A percentile compares a stretch with the other conserved stretches of the same genome.
Conservation (phyloP, 1,140 invertebrate genomes). For the Stegodyphus mimosarum region DNA sequence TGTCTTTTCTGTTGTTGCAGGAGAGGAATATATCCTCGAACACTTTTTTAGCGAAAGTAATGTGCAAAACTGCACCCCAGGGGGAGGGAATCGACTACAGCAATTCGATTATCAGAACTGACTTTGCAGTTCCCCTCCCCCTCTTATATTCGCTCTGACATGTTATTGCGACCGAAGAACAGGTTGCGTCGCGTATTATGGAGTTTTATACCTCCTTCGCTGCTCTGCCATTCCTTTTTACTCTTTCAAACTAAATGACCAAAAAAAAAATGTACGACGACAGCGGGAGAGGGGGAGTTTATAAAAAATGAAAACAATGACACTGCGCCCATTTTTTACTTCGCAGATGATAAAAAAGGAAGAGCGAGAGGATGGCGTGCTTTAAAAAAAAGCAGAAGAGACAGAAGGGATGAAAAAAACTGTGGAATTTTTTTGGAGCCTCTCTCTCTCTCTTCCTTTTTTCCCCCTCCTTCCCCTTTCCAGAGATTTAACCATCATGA, state of each 20-base stretch:
- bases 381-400: conserved; percentile 4
- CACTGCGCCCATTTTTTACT: conserved; percentile 49
- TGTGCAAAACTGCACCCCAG: too few relatives aligned
- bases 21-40: too few relatives aligned
- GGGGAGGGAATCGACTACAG: too few relatives aligned
- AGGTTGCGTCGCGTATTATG: conserved; percentile 9
- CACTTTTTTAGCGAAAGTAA: too few relatives aligned
- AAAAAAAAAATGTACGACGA: not conserved
- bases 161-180: not conserved
- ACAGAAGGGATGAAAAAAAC: conserved; percentile 21
- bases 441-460: too few relatives aligned
- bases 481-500: conserved; percentile 53
- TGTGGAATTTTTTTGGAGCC: too few relatives aligned
- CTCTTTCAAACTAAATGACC: not conserved
- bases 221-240: not conserved
- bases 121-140: too few relatives aligned
- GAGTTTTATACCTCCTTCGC: not conserved
- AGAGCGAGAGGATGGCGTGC: not conserved
- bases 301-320: conserved; percentile 54
- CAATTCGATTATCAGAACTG: too few relatives aligned
- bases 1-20: too few relatives aligned
- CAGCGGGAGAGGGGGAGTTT: not conserved
- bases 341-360: conserved; percentile 13
- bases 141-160: too few relatives aligned
- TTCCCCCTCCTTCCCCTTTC: conserved; percentile 12